Conservation (phyloP, 2,888 invertebrate species). For the Chymomyza caudatula region DNA sequence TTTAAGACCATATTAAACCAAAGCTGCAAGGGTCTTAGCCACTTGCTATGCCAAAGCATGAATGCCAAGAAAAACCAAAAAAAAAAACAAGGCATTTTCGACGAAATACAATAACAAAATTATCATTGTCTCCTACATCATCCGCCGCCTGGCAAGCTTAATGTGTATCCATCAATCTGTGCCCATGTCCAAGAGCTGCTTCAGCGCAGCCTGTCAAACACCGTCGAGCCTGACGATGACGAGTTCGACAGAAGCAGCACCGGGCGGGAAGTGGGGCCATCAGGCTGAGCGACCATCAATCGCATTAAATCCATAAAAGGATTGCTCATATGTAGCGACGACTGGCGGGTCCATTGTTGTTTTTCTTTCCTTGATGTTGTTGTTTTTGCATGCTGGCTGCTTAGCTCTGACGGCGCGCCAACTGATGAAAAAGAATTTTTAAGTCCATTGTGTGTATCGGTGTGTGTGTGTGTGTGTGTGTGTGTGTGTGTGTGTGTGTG, state of each 20-base stretch:
- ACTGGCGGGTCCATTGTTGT: constrained; percentile 29
- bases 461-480: constrained; percentile 21
- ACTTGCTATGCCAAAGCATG: background rate
- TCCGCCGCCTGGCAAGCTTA: constrained; percentile 34
- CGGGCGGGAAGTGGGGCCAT: constrained; percentile 12
- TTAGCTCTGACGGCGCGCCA: constrained; percentile 27
- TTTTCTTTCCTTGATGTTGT: constrained; percentile 21
- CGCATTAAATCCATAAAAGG: constrained; percentile 75
- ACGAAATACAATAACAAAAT: constrained; percentile 65
- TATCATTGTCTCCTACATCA: constrained; percentile 69
- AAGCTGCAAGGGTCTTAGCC: constrained; percentile 3
- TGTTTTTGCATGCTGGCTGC: constrained; percentile 37
- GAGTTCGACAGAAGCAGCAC: background rate
- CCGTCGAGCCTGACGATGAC: constrained; percentile 42
- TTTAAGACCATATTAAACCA: constrained; percentile 32
- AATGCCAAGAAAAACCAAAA: constrained; percentile 5
- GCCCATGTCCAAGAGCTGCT: constrained; percentile 49
- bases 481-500: constrained; percentile 40
- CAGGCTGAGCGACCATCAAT: constrained; percentile 70
- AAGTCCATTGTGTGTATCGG: constrained; percentile 55
- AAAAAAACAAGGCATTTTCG: constrained; percentile 21
- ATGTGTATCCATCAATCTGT: constrained; percentile 76
- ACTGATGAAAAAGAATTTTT: constrained; percentile 67
- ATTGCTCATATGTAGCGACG: constrained; percentile 65
- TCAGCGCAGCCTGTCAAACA: constrained; percentile 71